Evolutionary conservation across 2,113 vertebrate genomes (phyloP).

Genomic region (Takifugu bimaculatus): DNA sequence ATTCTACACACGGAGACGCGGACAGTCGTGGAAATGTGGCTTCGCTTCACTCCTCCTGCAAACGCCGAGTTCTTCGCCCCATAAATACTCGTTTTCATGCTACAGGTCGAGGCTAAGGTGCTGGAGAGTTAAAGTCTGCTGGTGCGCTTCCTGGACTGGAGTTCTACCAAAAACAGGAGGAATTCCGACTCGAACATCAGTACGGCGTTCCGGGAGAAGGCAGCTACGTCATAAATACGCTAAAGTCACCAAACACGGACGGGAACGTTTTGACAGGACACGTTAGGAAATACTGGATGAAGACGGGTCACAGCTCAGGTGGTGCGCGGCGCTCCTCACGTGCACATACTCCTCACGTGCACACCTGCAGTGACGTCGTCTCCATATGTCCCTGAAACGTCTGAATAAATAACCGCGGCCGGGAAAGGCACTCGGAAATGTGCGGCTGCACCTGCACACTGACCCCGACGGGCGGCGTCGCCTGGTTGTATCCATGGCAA

Average conservation of each 20-base stretch:
- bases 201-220: too few species aligned
- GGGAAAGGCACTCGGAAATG: slow-evolving; percentile 70
- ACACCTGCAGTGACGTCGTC: slow-evolving; percentile 53
- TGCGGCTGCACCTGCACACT: slow-evolving; percentile 38
- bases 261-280: slow-evolving; percentile 17
- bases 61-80: slow-evolving; percentile 43
- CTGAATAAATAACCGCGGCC: slow-evolving; percentile 68
- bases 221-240: slow-evolving; percentile 40
- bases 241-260: slow-evolving; percentile 31
- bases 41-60: slow-evolving; percentile 74
- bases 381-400: slow-evolving; percentile 67
- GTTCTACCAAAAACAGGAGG: too few species aligned
- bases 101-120: slow-evolving; percentile 77
- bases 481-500: too few species aligned
- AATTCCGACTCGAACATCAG: too few species aligned
- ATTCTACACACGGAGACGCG: slow-evolving; percentile 75
- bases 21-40: slow-evolving; percentile 76
- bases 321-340: not conserved
- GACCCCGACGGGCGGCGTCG: not conserved
- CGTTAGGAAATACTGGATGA: slow-evolving; percentile 49
- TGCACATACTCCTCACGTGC: slow-evolving; percentile 16
- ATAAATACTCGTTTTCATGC: slow-evolving; percentile 60
- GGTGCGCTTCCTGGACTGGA: slow-evolving; percentile 22
- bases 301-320: slow-evolving; percentile 52
- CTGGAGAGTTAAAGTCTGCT: slow-evolving; percentile 60